Percentiles rank a stretch among this genome's conserved stretches.
These are phyloP conservation scores for Thryonomys swinderianus DNA, from an alignment of 2,113 vertebrate genomes.

Conservation along the genomic window DNA sequence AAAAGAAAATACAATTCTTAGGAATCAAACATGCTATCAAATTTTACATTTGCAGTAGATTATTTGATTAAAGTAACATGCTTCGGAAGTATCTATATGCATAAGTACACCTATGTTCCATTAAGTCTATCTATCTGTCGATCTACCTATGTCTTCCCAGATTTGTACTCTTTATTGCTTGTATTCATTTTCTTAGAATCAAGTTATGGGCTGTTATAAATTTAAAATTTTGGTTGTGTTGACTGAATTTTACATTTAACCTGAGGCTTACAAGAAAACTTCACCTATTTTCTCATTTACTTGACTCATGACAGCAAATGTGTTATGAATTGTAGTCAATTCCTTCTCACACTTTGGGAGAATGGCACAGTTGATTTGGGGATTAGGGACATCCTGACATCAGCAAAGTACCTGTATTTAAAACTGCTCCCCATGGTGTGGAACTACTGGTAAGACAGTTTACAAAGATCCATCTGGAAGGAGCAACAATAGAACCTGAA, in stretches of 20 bases:
- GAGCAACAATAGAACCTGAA: neutral
- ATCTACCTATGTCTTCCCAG: neutral
- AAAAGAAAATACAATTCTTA: neutral
- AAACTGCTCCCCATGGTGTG: neutral
- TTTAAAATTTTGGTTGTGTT: neutral
- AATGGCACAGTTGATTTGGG: neutral
- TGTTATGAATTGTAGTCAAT: neutral
- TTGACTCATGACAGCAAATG: neutral
- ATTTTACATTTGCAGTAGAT: neutral
- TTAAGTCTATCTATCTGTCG: neutral
- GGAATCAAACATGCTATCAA: neutral
- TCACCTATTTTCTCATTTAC: neutral
- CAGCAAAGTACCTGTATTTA: neutral
- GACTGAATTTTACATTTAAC: neutral
- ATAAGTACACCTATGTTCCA: neutral
- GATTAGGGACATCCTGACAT: neutral
- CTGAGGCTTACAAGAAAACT: neutral
- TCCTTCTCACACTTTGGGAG: neutral
- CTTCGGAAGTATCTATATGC: neutral
- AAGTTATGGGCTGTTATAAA: neutral
- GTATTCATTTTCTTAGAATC: neutral
- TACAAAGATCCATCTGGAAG: neutral
- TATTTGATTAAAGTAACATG: neutral
- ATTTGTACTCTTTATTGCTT: neutral
- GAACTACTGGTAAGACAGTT: neutral